These are phyloP conservation scores for Diachasma alloeum DNA, from an alignment of 1,140 invertebrate genomes.

Conservation along the genomic window DNA sequence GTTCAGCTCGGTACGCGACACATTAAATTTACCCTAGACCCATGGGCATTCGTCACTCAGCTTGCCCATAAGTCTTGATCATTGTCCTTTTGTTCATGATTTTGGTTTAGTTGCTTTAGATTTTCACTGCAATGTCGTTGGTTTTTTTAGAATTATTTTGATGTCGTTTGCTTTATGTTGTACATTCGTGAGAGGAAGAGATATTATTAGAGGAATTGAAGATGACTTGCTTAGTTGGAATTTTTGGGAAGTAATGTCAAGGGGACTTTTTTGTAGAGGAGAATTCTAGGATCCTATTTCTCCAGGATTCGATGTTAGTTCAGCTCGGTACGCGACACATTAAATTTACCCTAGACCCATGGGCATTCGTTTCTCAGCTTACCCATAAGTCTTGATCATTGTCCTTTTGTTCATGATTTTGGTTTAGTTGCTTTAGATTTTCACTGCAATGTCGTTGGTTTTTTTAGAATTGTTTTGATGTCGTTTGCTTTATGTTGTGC, in stretches of 20 bases:
- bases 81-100: background rate
- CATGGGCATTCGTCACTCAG: conserved; percentile 52
- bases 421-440: background rate
- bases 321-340: conserved; percentile 65
- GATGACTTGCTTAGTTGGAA: too few relatives aligned
- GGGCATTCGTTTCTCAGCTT: conserved; percentile 45
- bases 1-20: conserved; percentile 66
- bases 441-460: background rate
- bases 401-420: background rate
- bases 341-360: conserved; percentile 63
- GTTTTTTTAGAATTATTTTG: background rate
- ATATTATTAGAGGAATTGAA: too few relatives aligned
- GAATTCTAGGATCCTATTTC: conserved; percentile 62
- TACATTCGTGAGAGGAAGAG: too few relatives aligned
- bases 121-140: background rate
- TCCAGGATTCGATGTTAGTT: conserved; percentile 64
- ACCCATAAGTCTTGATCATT: background rate
- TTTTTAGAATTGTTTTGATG: background rate
- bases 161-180: too few relatives aligned
- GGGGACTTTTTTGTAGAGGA: too few relatives aligned
- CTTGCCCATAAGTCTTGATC: background rate
- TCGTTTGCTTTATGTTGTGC: too few relatives aligned
- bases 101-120: background rate
- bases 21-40: conserved; percentile 62
- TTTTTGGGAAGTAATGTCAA: too few relatives aligned